phyloP scores from a whole-genome alignment of 2,113 vertebrate genomes.

The Eptesicus fuscus region DNA sequence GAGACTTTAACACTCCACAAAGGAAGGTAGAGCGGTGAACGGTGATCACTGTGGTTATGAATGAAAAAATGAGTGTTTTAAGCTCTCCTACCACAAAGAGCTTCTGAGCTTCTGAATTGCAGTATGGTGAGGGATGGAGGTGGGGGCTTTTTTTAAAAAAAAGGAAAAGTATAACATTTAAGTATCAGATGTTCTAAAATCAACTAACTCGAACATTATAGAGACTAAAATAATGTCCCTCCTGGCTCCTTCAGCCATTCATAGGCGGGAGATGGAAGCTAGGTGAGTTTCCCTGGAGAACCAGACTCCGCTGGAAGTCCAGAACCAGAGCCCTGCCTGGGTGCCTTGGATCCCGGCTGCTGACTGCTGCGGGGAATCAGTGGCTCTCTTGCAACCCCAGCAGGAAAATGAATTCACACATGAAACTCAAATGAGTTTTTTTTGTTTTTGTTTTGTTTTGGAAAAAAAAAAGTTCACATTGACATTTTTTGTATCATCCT shows the following conservation, averaged over 20 bases:
- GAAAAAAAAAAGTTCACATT: not conserved
- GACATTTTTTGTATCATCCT: slow-evolving; percentile 40
- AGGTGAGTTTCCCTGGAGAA: not conserved
- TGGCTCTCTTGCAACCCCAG: slow-evolving; percentile 62
- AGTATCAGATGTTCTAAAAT: not conserved
- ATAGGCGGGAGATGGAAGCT: not conserved
- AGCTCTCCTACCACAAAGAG: not conserved
- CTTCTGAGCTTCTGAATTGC: not conserved
- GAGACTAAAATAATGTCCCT: not conserved
- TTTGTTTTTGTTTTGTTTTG: not conserved
- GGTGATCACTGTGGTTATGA: not conserved
- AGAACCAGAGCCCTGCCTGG: not conserved
- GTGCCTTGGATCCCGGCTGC: slow-evolving; percentile 35
- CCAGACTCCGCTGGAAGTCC: not conserved
- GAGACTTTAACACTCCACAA: not conserved
- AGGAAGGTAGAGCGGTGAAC: not conserved
- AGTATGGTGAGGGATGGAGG: not conserved
- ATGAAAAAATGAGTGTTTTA: not conserved
- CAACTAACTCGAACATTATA: not conserved
- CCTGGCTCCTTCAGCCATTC: not conserved
- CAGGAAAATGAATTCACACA: slow-evolving; percentile 52
- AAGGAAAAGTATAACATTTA: not conserved
- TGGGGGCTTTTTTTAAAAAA: not conserved
- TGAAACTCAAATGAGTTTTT: slow-evolving; percentile 35
- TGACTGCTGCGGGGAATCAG: slow-evolving; percentile 44